Conservation (phyloP, 2,797 vertebrate species). For the Schizopygopsis malacanthus region DNA sequence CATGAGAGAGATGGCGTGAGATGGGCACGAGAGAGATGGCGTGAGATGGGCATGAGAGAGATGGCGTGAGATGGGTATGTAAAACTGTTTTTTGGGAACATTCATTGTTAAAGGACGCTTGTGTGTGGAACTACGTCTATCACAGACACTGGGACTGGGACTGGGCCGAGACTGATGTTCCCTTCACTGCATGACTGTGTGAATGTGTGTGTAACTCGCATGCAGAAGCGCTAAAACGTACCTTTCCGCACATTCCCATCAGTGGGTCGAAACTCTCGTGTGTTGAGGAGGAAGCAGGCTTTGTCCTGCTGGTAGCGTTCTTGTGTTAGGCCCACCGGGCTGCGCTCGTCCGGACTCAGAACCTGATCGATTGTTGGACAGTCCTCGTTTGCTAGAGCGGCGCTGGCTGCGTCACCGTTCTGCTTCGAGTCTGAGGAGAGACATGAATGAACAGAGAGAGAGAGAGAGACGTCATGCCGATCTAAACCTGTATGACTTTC, state of each 20-base stretch:
- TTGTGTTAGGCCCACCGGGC: slow-evolving; percentile 80
- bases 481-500: background rate
- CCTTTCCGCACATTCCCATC: slow-evolving; percentile 95
- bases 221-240: slow-evolving; percentile 65
- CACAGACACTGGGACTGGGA: background rate
- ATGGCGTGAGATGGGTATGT: background rate
- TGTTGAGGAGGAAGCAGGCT: slow-evolving; percentile 93
- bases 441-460: background rate
- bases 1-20: too few species aligned
- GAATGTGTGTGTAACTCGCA: slow-evolving; percentile 14
- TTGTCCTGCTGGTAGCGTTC: slow-evolving; percentile 91
- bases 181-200: slow-evolving; percentile 26
- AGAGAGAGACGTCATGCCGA: background rate
- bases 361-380: slow-evolving; percentile 94
- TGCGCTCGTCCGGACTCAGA: slow-evolving; percentile 89
- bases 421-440: slow-evolving; percentile 85
- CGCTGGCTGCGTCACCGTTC: slow-evolving; percentile 90
- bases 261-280: slow-evolving; percentile 88
- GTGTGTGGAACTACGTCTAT: background rate
- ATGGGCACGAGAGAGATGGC: too few species aligned
- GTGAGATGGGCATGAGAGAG: too few species aligned
- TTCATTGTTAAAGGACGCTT: background rate
- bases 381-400: slow-evolving; percentile 91
- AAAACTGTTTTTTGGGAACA: background rate
- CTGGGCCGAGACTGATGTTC: slow-evolving; percentile 30